These are phyloP conservation scores for Apocrypta bakeri DNA, from an alignment of 1,140 invertebrate genomes.

Conservation along the genomic window DNA sequence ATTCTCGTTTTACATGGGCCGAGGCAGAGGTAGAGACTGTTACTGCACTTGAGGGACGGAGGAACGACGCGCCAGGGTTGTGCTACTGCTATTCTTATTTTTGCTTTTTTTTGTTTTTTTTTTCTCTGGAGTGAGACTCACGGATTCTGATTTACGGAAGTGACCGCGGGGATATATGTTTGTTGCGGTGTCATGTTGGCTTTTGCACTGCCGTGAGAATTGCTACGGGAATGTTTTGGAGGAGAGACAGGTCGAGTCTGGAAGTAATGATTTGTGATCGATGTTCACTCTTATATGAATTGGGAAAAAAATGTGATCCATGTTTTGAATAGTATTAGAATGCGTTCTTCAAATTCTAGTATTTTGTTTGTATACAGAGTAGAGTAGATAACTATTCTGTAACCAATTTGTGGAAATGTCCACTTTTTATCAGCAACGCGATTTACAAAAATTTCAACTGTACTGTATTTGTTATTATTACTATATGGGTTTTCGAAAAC, in stretches of 20 bases:
- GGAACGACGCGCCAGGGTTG: constrained; percentile 10
- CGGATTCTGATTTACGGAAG: constrained; percentile 24
- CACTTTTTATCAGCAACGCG: no score
- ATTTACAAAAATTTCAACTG: no score
- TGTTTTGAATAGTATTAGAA: no score
- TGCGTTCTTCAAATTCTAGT: no score
- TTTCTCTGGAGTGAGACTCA: neutral
- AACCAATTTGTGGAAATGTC: no score
- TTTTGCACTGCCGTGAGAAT: neutral
- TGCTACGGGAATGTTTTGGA: neutral
- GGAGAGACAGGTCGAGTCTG: neutral
- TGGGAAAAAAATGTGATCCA: no score
- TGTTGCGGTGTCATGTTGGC: constrained; percentile 27
- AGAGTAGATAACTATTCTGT: no score
- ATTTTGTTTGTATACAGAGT: no score
- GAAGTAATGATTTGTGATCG: neutral
- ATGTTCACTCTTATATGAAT: neutral
- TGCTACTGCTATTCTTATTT: neutral
- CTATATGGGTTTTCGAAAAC: no score
- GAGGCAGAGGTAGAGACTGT: constrained; percentile 27
- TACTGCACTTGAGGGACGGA: neutral
- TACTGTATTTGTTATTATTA: no score
- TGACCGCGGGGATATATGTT: constrained; percentile 4
- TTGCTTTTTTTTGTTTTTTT: neutral
- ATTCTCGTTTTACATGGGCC: constrained; percentile 57